phyloP scores from a whole-genome alignment of 1,140 invertebrate species.

The Drosophila sp. region DNA sequence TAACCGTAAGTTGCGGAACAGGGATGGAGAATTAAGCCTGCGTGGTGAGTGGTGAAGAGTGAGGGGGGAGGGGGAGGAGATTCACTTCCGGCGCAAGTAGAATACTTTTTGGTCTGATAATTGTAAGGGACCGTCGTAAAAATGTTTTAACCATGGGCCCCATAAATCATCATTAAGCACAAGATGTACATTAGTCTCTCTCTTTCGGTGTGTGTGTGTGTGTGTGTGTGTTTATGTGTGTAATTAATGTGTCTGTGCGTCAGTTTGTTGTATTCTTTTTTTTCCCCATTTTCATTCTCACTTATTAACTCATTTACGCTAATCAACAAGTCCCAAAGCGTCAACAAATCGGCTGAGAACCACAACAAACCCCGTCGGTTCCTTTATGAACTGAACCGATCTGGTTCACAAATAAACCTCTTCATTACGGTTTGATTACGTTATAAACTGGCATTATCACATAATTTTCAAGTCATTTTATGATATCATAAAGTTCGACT shows the following conservation, averaged over 20 bases:
- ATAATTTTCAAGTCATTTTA: too few relatives aligned
- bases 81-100: slow-evolving; percentile 19
- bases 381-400: slow-evolving; percentile 14
- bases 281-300: slow-evolving; percentile 41
- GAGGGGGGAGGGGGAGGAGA: too few relatives aligned
- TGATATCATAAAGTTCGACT: too few relatives aligned
- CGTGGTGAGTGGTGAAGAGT: neutral
- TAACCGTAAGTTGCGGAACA: slow-evolving; percentile 17
- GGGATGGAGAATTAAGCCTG: neutral
- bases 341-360: slow-evolving; percentile 6
- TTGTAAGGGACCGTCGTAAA: slow-evolving; percentile 66
- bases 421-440: too few relatives aligned
- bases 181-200: slow-evolving; percentile 54
- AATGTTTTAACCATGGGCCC: slow-evolving; percentile 69
- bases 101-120: slow-evolving; percentile 48
- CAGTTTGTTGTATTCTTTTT: slow-evolving; percentile 33
- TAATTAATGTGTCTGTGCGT: slow-evolving; percentile 71
- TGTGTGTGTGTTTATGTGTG: slow-evolving; percentile 30
- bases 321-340: slow-evolving; percentile 61
- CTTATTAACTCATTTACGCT: slow-evolving; percentile 72
- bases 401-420: slow-evolving; percentile 6
- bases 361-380: neutral
- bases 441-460: neutral
- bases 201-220: slow-evolving; percentile 1
- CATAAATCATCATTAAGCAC: slow-evolving; percentile 80